phyloP scores from a whole-genome alignment of 2,113 vertebrate genomes.

The Numida meleagris region DNA sequence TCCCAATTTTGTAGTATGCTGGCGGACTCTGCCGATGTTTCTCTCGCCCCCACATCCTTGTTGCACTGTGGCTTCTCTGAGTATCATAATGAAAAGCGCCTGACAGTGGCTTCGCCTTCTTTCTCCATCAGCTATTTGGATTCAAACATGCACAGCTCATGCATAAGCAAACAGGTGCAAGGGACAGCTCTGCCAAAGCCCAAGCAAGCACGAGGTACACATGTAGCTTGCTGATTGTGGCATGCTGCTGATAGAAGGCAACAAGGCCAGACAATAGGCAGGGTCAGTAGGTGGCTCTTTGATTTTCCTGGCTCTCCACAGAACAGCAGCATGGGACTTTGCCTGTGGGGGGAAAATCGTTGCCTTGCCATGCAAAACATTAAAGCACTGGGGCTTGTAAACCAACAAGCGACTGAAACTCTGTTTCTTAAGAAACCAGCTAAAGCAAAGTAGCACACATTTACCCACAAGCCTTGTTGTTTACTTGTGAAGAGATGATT shows the following conservation, averaged over 20 bases:
- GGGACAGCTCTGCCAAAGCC: constrained; percentile 72
- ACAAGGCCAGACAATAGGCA: constrained; percentile 79
- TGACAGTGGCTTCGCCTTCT: constrained; percentile 6
- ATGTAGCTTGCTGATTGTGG: constrained; percentile 78
- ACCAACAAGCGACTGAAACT: neutral
- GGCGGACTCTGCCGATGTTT: neutral
- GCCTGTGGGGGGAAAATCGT: constrained; percentile 1
- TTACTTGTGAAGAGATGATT: neutral
- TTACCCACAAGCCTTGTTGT: neutral
- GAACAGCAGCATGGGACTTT: constrained; percentile 61
- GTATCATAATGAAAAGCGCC: neutral
- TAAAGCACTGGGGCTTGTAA: neutral
- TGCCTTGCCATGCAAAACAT: constrained; percentile 4
- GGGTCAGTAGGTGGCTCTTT: constrained; percentile 82
- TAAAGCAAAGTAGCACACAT: neutral
- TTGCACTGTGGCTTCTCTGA: neutral
- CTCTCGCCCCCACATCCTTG: neutral
- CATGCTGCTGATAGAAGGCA: constrained; percentile 71
- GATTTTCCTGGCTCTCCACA: constrained; percentile 74
- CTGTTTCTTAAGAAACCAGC: neutral
- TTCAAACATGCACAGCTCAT: constrained; percentile 76
- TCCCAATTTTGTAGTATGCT: neutral
- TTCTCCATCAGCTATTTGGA: constrained; percentile 55
- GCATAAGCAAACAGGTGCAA: constrained; percentile 85
- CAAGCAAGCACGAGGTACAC: constrained; percentile 76